phyloP scores from a whole-genome alignment of 2,797 vertebrate genomes.

The Chiloscyllium punctatum region DNA sequence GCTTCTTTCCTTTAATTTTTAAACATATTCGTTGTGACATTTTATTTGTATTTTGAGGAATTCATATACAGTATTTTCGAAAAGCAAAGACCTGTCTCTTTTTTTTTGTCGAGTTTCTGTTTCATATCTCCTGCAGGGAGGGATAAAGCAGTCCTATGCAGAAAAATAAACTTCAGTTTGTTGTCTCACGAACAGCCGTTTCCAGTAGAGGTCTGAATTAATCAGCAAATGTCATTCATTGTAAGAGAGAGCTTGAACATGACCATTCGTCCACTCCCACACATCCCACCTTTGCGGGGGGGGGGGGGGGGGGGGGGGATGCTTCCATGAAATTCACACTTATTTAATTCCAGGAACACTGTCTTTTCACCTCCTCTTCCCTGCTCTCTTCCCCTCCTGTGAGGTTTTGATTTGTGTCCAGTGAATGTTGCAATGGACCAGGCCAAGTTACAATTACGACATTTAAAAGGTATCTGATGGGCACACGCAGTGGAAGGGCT shows the following conservation, averaged over 20 bases:
- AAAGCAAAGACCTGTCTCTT: neutral
- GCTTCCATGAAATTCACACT: neutral
- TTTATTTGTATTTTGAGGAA: neutral
- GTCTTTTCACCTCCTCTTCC: too few relatives aligned
- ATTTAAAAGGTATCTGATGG: too few relatives aligned
- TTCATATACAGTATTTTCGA: constrained; percentile 13
- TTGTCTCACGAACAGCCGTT: neutral
- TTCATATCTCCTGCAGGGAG: neutral
- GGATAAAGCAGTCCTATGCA: neutral
- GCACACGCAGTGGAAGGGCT: too few relatives aligned
- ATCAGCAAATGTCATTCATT: neutral
- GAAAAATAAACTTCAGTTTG: too few relatives aligned
- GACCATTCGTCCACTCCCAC: neutral
- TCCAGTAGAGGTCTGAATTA: neutral
- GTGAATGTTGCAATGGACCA: neutral
- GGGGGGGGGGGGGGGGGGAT: too few relatives aligned
- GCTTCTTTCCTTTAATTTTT: constrained; percentile 18
- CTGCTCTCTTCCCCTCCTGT: neutral
- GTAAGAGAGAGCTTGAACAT: neutral
- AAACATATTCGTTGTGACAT: neutral
- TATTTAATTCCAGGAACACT: neutral
- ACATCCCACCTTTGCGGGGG: too few relatives aligned
- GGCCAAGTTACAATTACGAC: neutral
- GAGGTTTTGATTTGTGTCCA: neutral
- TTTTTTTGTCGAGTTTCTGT: neutral